Evolutionary conservation across 2,888 invertebrate species (phyloP), one percentile per base, ranked within the genome.

Genomic region (Alloplasta piceator): DNA sequence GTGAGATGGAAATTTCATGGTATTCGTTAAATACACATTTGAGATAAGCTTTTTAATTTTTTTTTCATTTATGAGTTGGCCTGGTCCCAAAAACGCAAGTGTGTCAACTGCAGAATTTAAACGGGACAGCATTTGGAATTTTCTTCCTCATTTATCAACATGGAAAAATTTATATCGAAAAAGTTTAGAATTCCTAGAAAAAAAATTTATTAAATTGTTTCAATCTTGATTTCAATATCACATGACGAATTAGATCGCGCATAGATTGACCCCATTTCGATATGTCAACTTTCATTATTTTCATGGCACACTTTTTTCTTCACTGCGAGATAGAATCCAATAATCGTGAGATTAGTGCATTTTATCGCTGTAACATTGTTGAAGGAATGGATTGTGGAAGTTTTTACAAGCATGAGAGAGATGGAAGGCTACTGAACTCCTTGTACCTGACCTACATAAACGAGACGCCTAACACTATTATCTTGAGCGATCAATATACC

Each of bases 371-470:
- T 9, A 38, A 61, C 5, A 60, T 60, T 60, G 48, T 12, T 0
- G 43, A 36, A 5, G 39, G 41, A 43, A 66, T 60, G 4, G 50
- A 66, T 48, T 16, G 58, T 43, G 48, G 48, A 58, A 38, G 43
- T 16, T 43, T 39, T n/a, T 50, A 52, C 10, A 41, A 5, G 14
- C 41, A 55, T 36, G 14, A 43, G 14, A 46, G 66, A 55, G 43
- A 43, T 55, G 26, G 41, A 41, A 16, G 66, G 60, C 52, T 48
- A 50, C 9, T 71, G 71, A 75, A 75, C 70, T 43, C 52, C 38
- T 1, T 66, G 66, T 61, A 71, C 66, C 71, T 71, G 79, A 75
- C 75, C 75, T 46, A 66, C 60, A 55, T 80, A 66, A 26, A 60
- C 36, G 41, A 3, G n/a, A n/a, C 36, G 36, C 36, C 0, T 71